Base-by-base conservation (phyloP, 2,113 vertebrate species). In the Cavia porcellus region DNA sequence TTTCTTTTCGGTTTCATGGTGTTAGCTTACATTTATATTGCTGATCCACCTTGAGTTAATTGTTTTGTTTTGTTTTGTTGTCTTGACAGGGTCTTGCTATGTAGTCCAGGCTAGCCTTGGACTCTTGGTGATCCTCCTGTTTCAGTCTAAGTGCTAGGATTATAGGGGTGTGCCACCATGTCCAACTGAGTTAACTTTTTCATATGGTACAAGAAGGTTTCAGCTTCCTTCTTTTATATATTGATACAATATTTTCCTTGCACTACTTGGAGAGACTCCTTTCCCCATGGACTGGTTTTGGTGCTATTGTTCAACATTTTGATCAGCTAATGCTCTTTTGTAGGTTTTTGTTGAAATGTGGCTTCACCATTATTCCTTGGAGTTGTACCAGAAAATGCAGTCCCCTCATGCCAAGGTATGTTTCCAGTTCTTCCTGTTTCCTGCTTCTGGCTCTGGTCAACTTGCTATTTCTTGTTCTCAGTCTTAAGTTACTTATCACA, bases 321-420 rank as follows among this genome's bases (percentile, higher is more conserved):
- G n/a, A 93, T 55, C 38, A 35, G 32, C 55, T 50, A 2, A 52
- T 94, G 38, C 68, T 93, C n/a, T 98, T 96, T 96, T 97, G 59
- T 86, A 99, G 99, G 99, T 99, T 97, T 99, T 99, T 98, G 99
- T 99, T 97, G 99, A 99, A 98, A 99, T 99, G 98, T 99, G 99
- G 99, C 99, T 99, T 93, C 99, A 99, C 96, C 99, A 99, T 98
- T 99, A 99, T 97, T 99, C 99, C 12, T 97, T 99, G 98, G 99
- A 99, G 97, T 99, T 99, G 99, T 99, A 99, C 97, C 99, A 99
- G 98, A 99, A 99, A 98, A 99, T 99, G 98, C 99, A 99, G 98
- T 99, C 99, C 93, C 99, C 99, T 89, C 99, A 99, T 1, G 99
- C 99, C 96, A 99, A 99, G 99, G 99, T 99, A 99, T 42, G 93